Percentiles rank a stretch among this genome's conserved stretches.
Conservation (phyloP, 2,888 invertebrate species). For the Thera obeliscata region DNA sequence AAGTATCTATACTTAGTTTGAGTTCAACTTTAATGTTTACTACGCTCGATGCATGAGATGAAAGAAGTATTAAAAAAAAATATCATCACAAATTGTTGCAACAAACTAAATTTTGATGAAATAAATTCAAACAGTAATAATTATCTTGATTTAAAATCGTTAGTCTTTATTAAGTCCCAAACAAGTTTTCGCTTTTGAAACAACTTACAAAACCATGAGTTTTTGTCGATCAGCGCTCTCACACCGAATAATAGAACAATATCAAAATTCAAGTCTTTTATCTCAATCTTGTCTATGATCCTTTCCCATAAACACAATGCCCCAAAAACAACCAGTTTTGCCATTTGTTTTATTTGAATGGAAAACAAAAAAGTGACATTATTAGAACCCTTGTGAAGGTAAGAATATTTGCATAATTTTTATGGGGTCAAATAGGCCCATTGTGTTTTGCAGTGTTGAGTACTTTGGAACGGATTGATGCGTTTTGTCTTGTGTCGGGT, state of each 20-base stretch:
- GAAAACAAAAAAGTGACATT: constrained; percentile 57
- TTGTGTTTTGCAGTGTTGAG: constrained; percentile 49
- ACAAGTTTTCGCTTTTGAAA: not conserved
- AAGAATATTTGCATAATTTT: constrained; percentile 62
- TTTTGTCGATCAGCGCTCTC: constrained; percentile 40
- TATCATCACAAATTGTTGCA: too few relatives aligned
- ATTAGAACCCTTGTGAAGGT: constrained; percentile 61
- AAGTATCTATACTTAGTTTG: too few relatives aligned
- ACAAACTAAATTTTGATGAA: too few relatives aligned
- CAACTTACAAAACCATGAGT: constrained; percentile 5
- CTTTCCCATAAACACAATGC: constrained; percentile 62
- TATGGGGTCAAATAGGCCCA: constrained; percentile 57
- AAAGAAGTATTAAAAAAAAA: too few relatives aligned
- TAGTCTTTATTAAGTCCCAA: not conserved
- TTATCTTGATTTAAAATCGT: too few relatives aligned
- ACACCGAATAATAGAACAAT: constrained; percentile 38
- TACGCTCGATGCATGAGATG: too few relatives aligned
- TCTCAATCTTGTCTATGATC: constrained; percentile 52
- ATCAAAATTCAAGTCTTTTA: constrained; percentile 49
- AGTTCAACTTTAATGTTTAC: too few relatives aligned
- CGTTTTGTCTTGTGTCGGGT: constrained; percentile 45
- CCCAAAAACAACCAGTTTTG: constrained; percentile 39
- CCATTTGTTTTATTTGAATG: constrained; percentile 47
- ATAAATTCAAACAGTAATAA: too few relatives aligned
- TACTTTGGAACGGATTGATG: constrained; percentile 48